Evolutionary conservation across 2,797 vertebrate genomes (phyloP).

Genomic region (Cryptoblepharus egeriae): DNA sequence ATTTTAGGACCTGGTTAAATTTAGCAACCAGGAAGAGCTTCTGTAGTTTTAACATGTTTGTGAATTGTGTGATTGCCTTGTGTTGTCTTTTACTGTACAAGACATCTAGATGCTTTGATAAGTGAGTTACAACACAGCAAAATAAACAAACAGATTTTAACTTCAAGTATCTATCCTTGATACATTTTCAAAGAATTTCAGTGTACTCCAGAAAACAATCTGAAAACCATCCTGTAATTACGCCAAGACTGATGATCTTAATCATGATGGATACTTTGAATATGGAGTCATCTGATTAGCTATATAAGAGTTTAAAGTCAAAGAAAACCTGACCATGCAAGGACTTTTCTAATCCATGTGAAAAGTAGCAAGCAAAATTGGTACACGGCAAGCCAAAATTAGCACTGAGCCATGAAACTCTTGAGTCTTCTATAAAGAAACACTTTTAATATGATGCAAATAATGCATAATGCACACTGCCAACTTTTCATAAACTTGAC

Average conservation of each 20-base stretch:
- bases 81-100: too few species aligned
- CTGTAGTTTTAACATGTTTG: too few species aligned
- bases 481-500: neutral
- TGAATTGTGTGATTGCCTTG: too few species aligned
- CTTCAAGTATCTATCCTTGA: neutral
- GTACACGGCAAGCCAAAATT: neutral
- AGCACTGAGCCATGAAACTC: neutral
- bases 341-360: constrained; percentile 14
- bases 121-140: too few species aligned
- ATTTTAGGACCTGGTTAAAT: too few species aligned
- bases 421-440: neutral
- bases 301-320: neutral
- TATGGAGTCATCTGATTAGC: constrained; percentile 17
- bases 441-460: neutral
- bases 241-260: constrained; percentile 11
- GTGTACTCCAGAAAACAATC: neutral
- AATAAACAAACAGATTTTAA: neutral
- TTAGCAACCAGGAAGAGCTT: too few species aligned
- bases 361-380: constrained; percentile 2
- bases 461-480: neutral
- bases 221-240: neutral
- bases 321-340: neutral
- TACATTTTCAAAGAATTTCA: neutral
- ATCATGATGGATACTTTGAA: constrained; percentile 18
- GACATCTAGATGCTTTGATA: too few species aligned